Evolutionary conservation across 2,888 invertebrate genomes (phyloP), one percentile per base, ranked within the genome.

Genomic region (Nymphalis urticae): DNA sequence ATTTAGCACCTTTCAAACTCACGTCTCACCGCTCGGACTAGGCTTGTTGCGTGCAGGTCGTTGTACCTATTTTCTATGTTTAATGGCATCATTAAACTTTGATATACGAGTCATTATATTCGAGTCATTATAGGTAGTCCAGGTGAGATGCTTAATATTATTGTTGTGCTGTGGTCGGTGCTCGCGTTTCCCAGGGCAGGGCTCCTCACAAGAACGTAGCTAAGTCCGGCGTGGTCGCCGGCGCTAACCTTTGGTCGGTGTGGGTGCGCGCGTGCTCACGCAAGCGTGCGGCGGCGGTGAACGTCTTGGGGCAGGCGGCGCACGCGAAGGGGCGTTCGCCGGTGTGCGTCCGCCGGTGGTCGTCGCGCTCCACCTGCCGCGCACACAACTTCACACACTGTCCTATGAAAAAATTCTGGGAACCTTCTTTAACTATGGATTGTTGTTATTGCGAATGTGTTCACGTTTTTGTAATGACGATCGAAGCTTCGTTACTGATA

Each of bases 251-350:
- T 82, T 92, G 92, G 85, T 92, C 91, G 60, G 92, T 92, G 84
- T 92, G 92, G 75, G 90, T 92, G 76, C 91, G 86, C 72, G 91
- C 90, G 79, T 92, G 92, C 63, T 92, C 92, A 77, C 92, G 87
- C 85, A 92, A 81, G 73, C 92, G 88, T 79, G 92, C 92, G 24
- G 92, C 91, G 65, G 92, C 92, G 73, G 92, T 92, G 85, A 92
- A 92, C 80, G 92, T 92, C 90, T 92, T 92, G 75, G 89, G 89
- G 86, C 92, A 92, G 72, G 85, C 87, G 51, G 86, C 73, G 82
- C 92, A 92, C 80, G 89, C 89, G 84, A 92, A 92, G 83, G 92
- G 92, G 72, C 92, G 86, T 84, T 92, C 92, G 76, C 92, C 91
- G 32, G 92, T 92, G 81, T 92, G 92, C 72, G 91, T 92, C 74